A percentile compares a stretch with the other conserved stretches of the same genome.
Conservation (phyloP, 2,797 vertebrate species). For the Salarias fasciatus region DNA sequence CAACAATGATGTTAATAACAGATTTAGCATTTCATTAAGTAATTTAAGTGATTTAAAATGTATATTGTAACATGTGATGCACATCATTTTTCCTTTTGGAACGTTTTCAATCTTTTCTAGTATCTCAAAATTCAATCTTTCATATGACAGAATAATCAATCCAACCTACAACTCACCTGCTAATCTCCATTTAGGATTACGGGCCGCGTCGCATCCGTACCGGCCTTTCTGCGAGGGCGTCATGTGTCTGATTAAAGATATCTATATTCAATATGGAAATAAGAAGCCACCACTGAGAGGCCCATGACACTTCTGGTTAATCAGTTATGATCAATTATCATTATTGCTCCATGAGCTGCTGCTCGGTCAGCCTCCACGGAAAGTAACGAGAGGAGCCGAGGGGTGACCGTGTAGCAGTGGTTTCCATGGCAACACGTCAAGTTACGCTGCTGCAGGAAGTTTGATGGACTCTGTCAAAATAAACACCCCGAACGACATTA, state of each 20-base stretch:
- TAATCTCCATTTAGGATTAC: conserved; percentile 64
- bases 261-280: neutral
- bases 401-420: conserved; percentile 32
- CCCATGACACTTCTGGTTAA: no score
- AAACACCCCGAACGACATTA: no score
- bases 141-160: no score
- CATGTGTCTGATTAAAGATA: conserved; percentile 49
- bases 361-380: neutral
- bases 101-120: neutral
- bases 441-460: neutral
- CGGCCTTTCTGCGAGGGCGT: conserved; percentile 71
- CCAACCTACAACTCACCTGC: conserved; percentile 58
- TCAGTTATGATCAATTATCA: no score
- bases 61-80: no score
- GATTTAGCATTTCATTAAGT: no score
- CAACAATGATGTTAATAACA: no score
- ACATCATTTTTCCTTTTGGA: no score
- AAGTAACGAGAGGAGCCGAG: conserved; percentile 45
- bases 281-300: neutral
- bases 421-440: conserved; percentile 63
- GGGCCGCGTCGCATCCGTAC: conserved; percentile 59
- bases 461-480: no score
- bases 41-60: no score
- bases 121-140: neutral
- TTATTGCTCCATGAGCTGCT: neutral